phyloP scores from a whole-genome alignment of 2,113 vertebrate species.

The Sander lucioperca region DNA sequence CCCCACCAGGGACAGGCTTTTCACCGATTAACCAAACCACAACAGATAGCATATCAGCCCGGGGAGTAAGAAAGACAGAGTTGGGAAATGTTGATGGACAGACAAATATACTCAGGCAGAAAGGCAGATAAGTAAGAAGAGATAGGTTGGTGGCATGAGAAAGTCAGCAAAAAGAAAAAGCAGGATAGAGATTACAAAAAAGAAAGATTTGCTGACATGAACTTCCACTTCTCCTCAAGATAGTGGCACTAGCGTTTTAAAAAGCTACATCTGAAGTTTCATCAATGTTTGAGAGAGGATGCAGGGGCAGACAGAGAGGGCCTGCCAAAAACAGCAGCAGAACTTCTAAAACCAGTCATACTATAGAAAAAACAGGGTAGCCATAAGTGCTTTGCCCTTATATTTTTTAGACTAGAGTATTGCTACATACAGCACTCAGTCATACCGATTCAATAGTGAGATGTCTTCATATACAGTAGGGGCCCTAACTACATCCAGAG shows the following conservation, averaged over 20 bases:
- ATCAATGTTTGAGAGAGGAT: constrained; percentile 63
- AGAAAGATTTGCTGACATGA: constrained; percentile 29
- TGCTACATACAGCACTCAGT: constrained; percentile 4
- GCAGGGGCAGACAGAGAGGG: constrained; percentile 25
- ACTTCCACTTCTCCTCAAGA: constrained; percentile 42
- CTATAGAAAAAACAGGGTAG: constrained; percentile 66
- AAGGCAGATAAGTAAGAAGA: neutral
- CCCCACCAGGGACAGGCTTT: constrained; percentile 36
- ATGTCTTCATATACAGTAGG: constrained; percentile 39
- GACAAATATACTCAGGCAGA: constrained; percentile 12
- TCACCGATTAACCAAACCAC: constrained; percentile 48
- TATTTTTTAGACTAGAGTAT: constrained; percentile 26
- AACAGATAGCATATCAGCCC: constrained; percentile 44
- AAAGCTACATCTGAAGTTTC: constrained; percentile 76
- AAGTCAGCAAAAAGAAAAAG: constrained; percentile 18
- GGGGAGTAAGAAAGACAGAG: constrained; percentile 5
- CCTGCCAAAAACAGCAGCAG: constrained; percentile 79
- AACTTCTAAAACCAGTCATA: constrained; percentile 64
- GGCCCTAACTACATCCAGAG: constrained; percentile 13
- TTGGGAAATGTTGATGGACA: constrained; percentile 8
- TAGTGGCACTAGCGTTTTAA: constrained; percentile 44
- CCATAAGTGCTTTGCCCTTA: constrained; percentile 76
- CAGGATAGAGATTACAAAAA: constrained; percentile 1
- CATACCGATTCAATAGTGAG: constrained; percentile 25
- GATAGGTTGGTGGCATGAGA: constrained; percentile 11